Base-by-base conservation (phyloP, 30 jellyfish, hydroid and myxozoan genomes). In the Rhopilema esculentum region DNA sequence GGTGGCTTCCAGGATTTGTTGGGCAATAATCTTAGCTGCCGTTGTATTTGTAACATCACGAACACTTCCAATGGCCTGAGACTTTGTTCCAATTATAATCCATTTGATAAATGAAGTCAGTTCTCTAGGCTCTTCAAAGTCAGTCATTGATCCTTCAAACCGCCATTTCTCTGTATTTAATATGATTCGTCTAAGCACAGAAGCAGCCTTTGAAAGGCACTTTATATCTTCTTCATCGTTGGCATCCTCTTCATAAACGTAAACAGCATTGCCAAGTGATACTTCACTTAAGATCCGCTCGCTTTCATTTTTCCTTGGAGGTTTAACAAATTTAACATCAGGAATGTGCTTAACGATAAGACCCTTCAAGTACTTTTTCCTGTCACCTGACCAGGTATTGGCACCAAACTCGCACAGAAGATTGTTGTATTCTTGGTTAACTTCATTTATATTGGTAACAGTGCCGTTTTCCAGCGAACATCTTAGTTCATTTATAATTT, bases 131-230 rank as follows among this genome's bases (percentile, higher is more conserved):
- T 24, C 71, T 21, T 72, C 84, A 72, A 72, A 28, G 84, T 72
- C 84, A 32, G 84, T 72, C 70, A 72, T 48, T 72, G 84, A 72
- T 32, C 84, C 84, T 72, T 72, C 84, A 32, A 72, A 72, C 84
- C 26, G 27, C 84, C 70, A 72, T 72, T 72, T 72, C 26, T 24
- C 80, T 0, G 84, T 22, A 25, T 72, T 72, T 24, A n/a, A 72
- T 48, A 72, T 24, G 73, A 24, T 72, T 72, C 66, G 69, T 72
- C 69, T 72, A 26, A 72, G 84, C 28, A 72, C 84, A 2, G 69
- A 72, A 72, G 84, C 84, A 72, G 70, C 84, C 78, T 22, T 67
- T 17, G 29, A 72, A 27, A 72, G 84, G 71, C 84, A 72, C 26
- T 72, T 72, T 32, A 72, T 8, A 72, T 72, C 72, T 28, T 72